These are phyloP conservation scores for Microtus montanus DNA, from an alignment of 2,113 vertebrate species.

Conservation along the genomic window DNA sequence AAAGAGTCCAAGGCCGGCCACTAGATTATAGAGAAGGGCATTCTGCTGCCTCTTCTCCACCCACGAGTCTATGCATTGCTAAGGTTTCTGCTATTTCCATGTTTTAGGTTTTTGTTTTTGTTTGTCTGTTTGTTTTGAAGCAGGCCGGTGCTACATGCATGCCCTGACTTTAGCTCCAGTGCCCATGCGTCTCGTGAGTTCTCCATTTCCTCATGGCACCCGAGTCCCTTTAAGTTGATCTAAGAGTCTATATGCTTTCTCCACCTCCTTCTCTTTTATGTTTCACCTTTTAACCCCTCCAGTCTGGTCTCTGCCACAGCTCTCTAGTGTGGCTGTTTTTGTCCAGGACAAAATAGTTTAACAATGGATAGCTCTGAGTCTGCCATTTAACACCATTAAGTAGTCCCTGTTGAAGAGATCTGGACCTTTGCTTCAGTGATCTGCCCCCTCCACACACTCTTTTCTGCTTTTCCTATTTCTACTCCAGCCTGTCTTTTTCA, in stretches of 20 bases:
- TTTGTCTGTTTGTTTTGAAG: background rate
- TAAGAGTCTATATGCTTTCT: background rate
- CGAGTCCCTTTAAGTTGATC: background rate
- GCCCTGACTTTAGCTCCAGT: background rate
- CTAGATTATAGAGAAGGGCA: background rate
- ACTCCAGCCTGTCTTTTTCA: background rate
- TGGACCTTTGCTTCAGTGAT: background rate
- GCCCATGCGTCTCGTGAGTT: background rate
- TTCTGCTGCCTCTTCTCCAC: background rate
- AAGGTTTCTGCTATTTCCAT: background rate
- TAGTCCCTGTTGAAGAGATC: background rate
- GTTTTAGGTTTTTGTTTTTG: no score
- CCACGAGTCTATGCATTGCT: background rate
- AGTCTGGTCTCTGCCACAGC: background rate
- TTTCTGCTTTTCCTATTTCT: background rate
- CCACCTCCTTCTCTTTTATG: background rate
- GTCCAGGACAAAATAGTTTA: background rate
- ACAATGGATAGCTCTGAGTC: background rate
- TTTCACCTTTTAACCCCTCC: background rate
- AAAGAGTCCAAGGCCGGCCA: background rate
- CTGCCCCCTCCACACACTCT: background rate
- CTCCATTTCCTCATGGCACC: background rate
- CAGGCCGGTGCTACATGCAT: background rate
- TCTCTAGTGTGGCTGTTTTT: background rate
- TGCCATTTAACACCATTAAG: background rate